Percentiles rank a stretch among this genome's conserved stretches.
phyloP scores from a whole-genome alignment of 2,888 invertebrate species.

The Pammene fasciana region DNA sequence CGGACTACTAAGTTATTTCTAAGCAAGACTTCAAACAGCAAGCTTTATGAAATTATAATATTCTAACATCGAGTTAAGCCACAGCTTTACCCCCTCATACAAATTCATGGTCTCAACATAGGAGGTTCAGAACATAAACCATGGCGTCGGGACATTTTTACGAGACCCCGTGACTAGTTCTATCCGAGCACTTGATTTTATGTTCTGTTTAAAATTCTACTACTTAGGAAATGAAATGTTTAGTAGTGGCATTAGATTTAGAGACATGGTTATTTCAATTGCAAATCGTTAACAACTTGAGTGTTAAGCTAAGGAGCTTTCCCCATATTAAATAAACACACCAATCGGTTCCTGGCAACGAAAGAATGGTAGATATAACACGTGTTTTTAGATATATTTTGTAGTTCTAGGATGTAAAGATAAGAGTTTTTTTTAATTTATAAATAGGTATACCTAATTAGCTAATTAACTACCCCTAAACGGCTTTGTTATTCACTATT shows the following conservation, averaged over 20 bases:
- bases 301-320: too few species aligned
- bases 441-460: too few species aligned
- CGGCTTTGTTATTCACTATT: too few species aligned
- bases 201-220: constrained; percentile 62
- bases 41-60: neutral
- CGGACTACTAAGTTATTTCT: too few species aligned
- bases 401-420: too few species aligned
- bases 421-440: too few species aligned
- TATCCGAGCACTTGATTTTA: constrained; percentile 56
- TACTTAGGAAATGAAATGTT: constrained; percentile 59
- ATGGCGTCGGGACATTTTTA: constrained; percentile 62
- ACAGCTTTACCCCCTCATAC: constrained; percentile 46
- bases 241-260: constrained; percentile 45
- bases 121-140: constrained; percentile 58
- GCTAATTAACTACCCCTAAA: too few species aligned
- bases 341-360: too few species aligned
- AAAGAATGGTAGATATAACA: too few species aligned
- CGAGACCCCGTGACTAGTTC: constrained; percentile 55
- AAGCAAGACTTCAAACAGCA: neutral
- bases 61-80: neutral
- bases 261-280: constrained; percentile 20
- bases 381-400: too few species aligned
- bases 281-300: constrained; percentile 14
- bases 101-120: constrained; percentile 54
- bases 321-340: too few species aligned